These are phyloP conservation scores for Malacosoma neustria DNA, from an alignment of 2,888 invertebrate genomes.

Conservation along the genomic window DNA sequence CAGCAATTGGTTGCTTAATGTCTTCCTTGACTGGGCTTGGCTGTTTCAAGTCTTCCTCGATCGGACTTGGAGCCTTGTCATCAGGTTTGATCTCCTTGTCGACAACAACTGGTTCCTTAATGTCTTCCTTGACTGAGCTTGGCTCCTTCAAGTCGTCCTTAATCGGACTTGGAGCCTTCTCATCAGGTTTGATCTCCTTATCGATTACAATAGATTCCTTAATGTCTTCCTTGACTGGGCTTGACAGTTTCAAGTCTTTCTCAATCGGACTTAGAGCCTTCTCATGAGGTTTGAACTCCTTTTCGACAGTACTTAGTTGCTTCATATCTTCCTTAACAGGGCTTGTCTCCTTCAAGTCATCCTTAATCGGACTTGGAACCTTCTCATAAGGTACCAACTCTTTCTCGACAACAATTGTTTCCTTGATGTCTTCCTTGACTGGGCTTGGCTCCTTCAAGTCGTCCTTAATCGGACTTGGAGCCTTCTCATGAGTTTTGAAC, in stretches of 20 bases:
- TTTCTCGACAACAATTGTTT: neutral
- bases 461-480: neutral
- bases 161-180: neutral
- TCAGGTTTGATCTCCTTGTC: neutral
- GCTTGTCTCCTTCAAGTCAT: constrained; percentile 1
- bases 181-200: constrained; percentile 3
- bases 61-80: constrained; percentile 5
- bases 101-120: neutral
- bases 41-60: neutral
- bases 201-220: neutral
- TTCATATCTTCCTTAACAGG: constrained; percentile 2
- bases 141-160: neutral
- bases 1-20: neutral
- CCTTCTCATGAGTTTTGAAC: constrained; percentile 1
- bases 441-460: constrained; percentile 5
- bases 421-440: neutral
- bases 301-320: constrained; percentile 6
- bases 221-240: neutral
- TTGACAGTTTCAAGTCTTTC: constrained; percentile 5
- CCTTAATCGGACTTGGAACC: neutral
- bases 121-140: neutral
- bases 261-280: constrained; percentile 2
- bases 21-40: neutral
- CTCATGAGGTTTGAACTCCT: constrained; percentile 2
- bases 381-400: neutral